A percentile compares a stretch with the other conserved stretches of the same genome.
Evolutionary conservation across 2,113 vertebrate species (phyloP).

Genomic region (Smithornis capensis): DNA sequence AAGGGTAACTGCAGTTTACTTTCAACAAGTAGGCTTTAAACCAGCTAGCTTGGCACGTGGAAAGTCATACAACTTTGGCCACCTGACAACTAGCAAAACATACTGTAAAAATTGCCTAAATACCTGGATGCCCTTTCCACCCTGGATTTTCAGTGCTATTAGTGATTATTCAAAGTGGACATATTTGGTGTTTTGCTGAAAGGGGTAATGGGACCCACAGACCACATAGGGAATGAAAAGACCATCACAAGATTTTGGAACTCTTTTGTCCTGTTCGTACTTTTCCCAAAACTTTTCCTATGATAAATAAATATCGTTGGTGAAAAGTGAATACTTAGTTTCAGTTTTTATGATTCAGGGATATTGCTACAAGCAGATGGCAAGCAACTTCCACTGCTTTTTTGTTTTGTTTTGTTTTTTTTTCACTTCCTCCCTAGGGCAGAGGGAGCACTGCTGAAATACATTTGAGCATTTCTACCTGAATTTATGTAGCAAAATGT

Average conservation of each 20-base stretch:
- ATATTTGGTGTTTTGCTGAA: neutral
- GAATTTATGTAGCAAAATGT: neutral
- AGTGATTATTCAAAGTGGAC: neutral
- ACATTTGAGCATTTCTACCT: neutral
- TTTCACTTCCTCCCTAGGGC: neutral
- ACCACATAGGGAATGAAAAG: neutral
- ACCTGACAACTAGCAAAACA: neutral
- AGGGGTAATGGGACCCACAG: neutral
- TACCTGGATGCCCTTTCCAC: neutral
- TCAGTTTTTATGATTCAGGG: neutral
- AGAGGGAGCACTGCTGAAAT: neutral
- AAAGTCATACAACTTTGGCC: neutral
- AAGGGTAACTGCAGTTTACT: neutral
- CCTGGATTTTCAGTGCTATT: neutral
- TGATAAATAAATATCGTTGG: neutral
- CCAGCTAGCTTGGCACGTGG: neutral
- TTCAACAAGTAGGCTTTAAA: neutral
- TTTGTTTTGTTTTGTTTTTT: neutral
- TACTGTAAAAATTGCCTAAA: neutral
- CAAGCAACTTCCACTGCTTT: neutral
- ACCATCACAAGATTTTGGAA: neutral
- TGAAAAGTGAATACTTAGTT: neutral
- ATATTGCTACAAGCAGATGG: constrained; percentile 12
- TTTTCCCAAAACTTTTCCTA: neutral
- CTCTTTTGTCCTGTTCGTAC: neutral